phyloP scores from a whole-genome alignment of 2,113 vertebrate genomes.

The Prionailurus bengalensis region DNA sequence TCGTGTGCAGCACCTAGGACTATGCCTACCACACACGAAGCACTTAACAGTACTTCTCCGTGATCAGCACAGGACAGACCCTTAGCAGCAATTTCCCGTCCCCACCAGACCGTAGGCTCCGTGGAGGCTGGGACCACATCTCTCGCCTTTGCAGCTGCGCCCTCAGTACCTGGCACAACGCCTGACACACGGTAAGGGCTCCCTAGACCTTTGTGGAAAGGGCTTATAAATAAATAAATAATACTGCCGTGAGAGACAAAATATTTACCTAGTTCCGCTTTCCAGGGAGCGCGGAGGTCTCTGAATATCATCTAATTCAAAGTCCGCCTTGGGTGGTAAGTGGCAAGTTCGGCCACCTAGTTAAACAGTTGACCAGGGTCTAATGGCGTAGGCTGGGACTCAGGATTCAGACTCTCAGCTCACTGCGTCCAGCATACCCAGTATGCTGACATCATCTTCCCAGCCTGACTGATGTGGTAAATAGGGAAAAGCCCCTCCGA shows the following conservation, averaged over 20 bases:
- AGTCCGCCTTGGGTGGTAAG: constrained; percentile 47
- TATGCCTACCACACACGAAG: neutral
- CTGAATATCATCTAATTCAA: neutral
- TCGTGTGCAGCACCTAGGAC: neutral
- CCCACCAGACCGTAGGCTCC: neutral
- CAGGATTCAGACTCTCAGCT: neutral
- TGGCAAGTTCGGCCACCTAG: neutral
- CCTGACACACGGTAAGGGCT: neutral
- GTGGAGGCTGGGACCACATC: fast-evolving
- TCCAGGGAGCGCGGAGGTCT: constrained; percentile 5
- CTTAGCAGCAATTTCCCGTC: neutral
- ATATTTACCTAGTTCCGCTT: neutral
- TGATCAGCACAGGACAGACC: neutral
- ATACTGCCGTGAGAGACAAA: constrained; percentile 7
- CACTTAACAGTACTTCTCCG: neutral
- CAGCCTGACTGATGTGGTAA: neutral
- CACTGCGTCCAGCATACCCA: too few relatives aligned
- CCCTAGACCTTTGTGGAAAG: neutral
- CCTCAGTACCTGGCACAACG: neutral
- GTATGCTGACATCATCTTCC: neutral
- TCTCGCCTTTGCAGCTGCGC: neutral
- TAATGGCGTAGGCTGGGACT: neutral
- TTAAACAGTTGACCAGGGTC: neutral
- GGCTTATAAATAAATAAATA: neutral
- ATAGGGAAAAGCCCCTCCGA: neutral